A percentile compares a stretch with the other conserved stretches of the same genome.
Evolutionary conservation across 1,140 invertebrate genomes (phyloP).

Genomic region (Patella vulgata): DNA sequence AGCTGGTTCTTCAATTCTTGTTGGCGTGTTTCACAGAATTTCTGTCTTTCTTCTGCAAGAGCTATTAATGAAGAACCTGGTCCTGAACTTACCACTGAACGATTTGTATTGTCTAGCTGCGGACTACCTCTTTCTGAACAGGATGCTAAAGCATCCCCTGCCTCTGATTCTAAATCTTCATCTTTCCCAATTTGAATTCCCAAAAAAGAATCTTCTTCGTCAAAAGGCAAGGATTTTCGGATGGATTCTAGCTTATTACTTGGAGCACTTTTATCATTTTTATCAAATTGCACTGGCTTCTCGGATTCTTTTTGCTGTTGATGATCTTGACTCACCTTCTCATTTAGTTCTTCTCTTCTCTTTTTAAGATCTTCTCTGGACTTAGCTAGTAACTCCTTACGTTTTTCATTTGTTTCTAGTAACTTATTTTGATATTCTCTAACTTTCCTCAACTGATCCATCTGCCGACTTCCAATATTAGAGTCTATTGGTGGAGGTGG

Average conservation of each 20-base stretch:
- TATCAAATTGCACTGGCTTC: too few species aligned
- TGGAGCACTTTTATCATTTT: not conserved
- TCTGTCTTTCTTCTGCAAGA: conserved; percentile 31
- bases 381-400: conserved; percentile 46
- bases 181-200: conserved; percentile 17
- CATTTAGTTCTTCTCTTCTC: conserved; percentile 33
- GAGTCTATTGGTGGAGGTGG: conserved; percentile 21
- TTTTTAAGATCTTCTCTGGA: conserved; percentile 48
- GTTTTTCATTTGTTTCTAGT: conserved; percentile 45
- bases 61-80: conserved; percentile 35
- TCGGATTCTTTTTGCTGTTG: not conserved
- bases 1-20: conserved; percentile 45
- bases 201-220: conserved; percentile 33
- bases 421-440: conserved; percentile 52
- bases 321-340: not conserved
- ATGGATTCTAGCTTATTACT: conserved; percentile 36
- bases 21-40: conserved; percentile 41
- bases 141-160: conserved; percentile 36
- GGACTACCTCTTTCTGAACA: conserved; percentile 52
- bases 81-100: conserved; percentile 31
- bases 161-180: too few species aligned
- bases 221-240: conserved; percentile 49
- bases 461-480: conserved; percentile 9
- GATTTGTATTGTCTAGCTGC: conserved; percentile 22
- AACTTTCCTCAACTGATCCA: conserved; percentile 42